Percentiles rank a stretch among this genome's conserved stretches.
Conservation (phyloP, 2,113 vertebrate species). For the Epinephelus lanceolatus region DNA sequence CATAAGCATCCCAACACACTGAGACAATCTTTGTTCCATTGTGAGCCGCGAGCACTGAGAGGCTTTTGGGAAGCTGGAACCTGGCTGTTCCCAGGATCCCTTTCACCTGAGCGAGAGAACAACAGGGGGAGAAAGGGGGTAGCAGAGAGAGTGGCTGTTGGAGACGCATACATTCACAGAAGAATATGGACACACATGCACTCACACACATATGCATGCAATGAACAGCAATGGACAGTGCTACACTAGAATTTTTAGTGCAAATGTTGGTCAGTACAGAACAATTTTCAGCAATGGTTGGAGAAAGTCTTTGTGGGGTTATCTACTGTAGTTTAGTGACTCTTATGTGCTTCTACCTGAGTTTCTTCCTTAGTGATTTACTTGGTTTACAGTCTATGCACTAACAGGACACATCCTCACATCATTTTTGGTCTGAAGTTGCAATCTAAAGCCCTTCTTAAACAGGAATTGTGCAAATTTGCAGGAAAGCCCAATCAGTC, state of each 20-base stretch:
- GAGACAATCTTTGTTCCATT: conserved; percentile 82
- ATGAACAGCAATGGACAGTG: background rate
- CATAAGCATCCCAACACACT: conserved; percentile 74
- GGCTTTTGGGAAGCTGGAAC: conserved; percentile 72
- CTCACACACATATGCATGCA: background rate
- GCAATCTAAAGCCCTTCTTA: no score
- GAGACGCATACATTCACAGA: conserved; percentile 10
- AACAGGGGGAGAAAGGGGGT: conserved; percentile 40
- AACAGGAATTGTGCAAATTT: no score
- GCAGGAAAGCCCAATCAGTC: no score
- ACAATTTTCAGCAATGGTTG: background rate
- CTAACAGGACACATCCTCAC: background rate
- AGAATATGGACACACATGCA: background rate
- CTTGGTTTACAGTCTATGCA: background rate
- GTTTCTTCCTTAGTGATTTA: no score
- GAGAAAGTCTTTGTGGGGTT: background rate
- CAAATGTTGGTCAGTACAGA: conserved; percentile 2
- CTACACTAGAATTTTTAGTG: conserved; percentile 1
- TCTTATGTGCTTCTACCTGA: background rate
- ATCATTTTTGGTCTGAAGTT: no score
- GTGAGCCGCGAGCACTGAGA: conserved; percentile 66
- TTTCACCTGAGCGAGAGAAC: conserved; percentile 74
- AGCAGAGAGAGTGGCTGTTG: conserved; percentile 46
- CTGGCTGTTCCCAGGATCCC: conserved; percentile 77
- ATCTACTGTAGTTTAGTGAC: background rate